Evolutionary conservation across 1,140 invertebrate genomes (phyloP).

Genomic region (Nasonia longicornis): DNA sequence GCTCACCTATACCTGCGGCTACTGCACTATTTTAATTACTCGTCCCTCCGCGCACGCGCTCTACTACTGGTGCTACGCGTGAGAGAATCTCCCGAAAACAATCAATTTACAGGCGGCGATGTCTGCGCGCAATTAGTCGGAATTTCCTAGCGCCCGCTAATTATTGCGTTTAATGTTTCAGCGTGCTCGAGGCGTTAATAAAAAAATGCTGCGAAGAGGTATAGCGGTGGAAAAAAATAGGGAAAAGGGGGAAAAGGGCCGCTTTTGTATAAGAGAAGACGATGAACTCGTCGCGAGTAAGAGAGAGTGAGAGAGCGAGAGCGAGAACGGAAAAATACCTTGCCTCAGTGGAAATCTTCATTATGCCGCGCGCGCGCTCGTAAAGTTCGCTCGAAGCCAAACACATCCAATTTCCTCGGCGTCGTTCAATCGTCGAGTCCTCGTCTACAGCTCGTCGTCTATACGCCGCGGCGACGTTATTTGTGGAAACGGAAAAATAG

Average conservation of each 20-base stretch:
- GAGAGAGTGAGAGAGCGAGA: not conserved
- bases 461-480: constrained; percentile 31
- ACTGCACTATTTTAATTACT: constrained; percentile 22
- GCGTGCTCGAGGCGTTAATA: not conserved
- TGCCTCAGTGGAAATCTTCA: constrained; percentile 29
- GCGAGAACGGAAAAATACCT: constrained; percentile 1
- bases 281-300: constrained; percentile 6
- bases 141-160: not conserved
- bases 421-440: constrained; percentile 28
- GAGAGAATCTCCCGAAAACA: not conserved
- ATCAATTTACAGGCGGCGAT: not conserved
- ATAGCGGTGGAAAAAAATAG: not conserved
- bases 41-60: not conserved
- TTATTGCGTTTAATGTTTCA: not conserved
- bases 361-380: constrained; percentile 20
- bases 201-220: not conserved
- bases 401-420: constrained; percentile 32
- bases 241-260: not conserved
- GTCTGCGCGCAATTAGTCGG: not conserved
- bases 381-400: constrained; percentile 37
- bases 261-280: constrained; percentile 9
- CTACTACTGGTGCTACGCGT: not conserved
- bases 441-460: constrained; percentile 14
- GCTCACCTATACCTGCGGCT: not conserved
- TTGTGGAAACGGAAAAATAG: constrained; percentile 43